Evolutionary conservation across 2,113 vertebrate species (phyloP).

Genomic region (Larimichthys polyactis): DNA sequence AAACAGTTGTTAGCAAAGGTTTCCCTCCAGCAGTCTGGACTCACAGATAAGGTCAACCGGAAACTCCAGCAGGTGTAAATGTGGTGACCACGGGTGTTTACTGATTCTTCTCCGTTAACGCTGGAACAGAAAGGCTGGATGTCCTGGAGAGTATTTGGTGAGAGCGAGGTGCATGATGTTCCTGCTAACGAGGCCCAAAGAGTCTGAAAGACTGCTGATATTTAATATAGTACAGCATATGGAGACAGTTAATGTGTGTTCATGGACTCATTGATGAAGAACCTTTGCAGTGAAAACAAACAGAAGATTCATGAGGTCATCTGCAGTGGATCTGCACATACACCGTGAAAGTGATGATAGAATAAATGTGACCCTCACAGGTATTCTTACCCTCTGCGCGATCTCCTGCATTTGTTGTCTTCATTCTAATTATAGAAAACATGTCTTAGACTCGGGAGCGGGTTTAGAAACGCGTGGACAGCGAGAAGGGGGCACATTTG

Average conservation of each 20-base stretch:
- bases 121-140: background rate
- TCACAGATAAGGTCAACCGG: background rate
- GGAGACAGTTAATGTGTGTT: constrained; percentile 10
- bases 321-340: constrained; percentile 7
- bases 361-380: background rate
- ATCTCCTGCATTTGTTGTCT: no score
- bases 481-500: no score
- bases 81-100: background rate
- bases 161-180: background rate
- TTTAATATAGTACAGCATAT: constrained; percentile 73
- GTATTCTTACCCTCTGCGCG: no score
- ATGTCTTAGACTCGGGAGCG: background rate
- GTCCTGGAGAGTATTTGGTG: background rate
- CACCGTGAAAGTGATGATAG: background rate
- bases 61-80: background rate
- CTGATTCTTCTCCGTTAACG: background rate
- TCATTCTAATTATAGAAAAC: background rate
- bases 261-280: constrained; percentile 31
- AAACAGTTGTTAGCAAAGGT: background rate
- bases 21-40: background rate
- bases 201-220: constrained; percentile 71
- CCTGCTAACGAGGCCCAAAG: constrained; percentile 25
- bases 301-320: constrained; percentile 1
- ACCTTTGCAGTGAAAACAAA: constrained; percentile 20
- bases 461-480: background rate